Evolutionary conservation across 53 echinoderm and acorn worm species (phyloP), one percentile per base, ranked within the genome.

Genomic region (Arbacia lixula): DNA sequence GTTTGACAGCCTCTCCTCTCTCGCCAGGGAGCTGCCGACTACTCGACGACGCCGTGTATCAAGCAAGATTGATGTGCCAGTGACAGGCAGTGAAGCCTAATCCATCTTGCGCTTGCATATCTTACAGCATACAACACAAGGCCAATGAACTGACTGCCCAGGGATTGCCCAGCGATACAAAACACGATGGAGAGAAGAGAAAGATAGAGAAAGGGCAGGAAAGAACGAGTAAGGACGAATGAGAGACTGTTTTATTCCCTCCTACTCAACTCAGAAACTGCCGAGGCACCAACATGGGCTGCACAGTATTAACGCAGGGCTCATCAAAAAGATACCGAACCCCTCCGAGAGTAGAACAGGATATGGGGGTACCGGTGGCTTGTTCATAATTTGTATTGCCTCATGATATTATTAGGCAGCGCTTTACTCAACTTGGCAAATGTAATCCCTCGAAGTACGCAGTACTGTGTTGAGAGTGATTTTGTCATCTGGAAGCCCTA

Each of bases 251-350:
- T 46, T 46, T 57, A 56, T 26, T 39, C 77, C 38, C 73, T 52
- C 21, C 66, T 5, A 68, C 72, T 50, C 72, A 32, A 72, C 69
- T 53, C 52, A 72, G 39, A 75, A 77, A 58, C 77, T 58, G 77
- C 39, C 58, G 36, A 39, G 58, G 77, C 77, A 36, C 73, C 61
- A 63, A 61, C 46, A 62, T 81, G 81, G 81, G 61, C 81, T 81
- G 64, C 81, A 81, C n/a, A n/a, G n/a, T n/a, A n/a, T n/a, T 81
- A 62, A 81, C 63, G 81, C 81, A 81, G 61, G 63, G 39, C 81
- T 81, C 81, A 81, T 81, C 81, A 81, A 81, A 81, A 81, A 81
- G 81, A 81, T 63, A 81, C 81, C 64, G 81, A 81, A 81, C 30
- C 81, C 81, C 81, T 81, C 46, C 24, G 81, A 81, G 81, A 43